phyloP scores from a whole-genome alignment of 2,888 invertebrate genomes.

The Amiota minor region DNA sequence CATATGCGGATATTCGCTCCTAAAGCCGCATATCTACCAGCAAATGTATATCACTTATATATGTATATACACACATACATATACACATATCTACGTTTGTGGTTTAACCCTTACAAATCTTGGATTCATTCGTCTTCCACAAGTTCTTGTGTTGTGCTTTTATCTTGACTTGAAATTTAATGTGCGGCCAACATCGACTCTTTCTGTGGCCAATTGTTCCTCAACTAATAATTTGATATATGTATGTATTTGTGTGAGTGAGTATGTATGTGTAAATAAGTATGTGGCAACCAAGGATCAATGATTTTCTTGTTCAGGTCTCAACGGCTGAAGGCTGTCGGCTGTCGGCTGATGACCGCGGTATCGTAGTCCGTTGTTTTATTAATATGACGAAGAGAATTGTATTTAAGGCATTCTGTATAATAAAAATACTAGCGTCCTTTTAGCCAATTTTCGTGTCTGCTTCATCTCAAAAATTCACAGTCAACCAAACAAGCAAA shows the following conservation, averaged over 20 bases:
- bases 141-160: background rate
- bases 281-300: constrained; percentile 20
- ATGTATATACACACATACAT: background rate
- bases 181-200: constrained; percentile 4
- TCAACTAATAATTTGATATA: background rate
- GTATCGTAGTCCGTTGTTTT: too few species aligned
- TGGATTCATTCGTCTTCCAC: background rate
- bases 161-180: constrained; percentile 22
- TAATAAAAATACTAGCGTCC: constrained; percentile 55
- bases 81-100: constrained; percentile 12
- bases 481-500: constrained; percentile 23
- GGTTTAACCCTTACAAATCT: constrained; percentile 1
- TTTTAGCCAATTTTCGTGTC: constrained; percentile 56
- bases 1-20: background rate
- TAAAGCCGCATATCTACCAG: background rate
- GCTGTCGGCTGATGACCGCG: too few species aligned
- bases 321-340: too few species aligned
- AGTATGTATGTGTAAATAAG: constrained; percentile 20
- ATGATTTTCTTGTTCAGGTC: background rate
- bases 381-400: constrained; percentile 45
- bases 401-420: constrained; percentile 50
- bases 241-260: constrained; percentile 22
- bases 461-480: constrained; percentile 41
- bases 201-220: background rate
- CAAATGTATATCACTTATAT: background rate